Evolutionary conservation across 2,888 invertebrate genomes (phyloP), one percentile per base, ranked within the genome.

Genomic region (Tachystola acroxantha): DNA sequence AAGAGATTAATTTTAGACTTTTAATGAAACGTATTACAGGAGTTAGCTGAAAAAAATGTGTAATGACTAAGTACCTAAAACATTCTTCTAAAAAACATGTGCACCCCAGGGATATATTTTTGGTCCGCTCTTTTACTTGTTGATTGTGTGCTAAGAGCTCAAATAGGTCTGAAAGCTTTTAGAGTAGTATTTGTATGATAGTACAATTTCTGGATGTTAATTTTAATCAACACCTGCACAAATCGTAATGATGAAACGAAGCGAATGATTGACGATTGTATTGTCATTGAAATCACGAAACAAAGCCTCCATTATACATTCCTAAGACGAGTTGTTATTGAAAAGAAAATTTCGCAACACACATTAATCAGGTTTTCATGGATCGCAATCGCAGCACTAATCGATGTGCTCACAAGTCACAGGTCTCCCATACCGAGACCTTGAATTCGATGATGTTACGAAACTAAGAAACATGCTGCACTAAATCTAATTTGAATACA

Each of bases 401-500:
- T 32, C 32, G 24, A 26, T 25, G 33, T 26, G 40, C 40, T 46
- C 41, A 45, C 46, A 52, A 45, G 42, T 46, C 41, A 45, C 46
- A 52, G 46, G 42, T 37, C 19, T 22, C 13, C 37, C 25, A n/a
- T 28, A 13, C n/a, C n/a, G 10, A 19, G 39, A 48, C 53, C 53
- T 53, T 53, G 50, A 48, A 43, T 34, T 38, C 13, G 34, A 32
- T 50, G 51, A 55, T 53, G 52, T 57, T 57, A 53, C 53, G 35
- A 42, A 59, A 56, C 56, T 58, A 63, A 61, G 49, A 57, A 52
- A 50, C 56, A 60, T 55, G 53, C 43, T 45, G 39, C 57, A 59
- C 66, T 67, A 64, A 64, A 70, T 69, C 49, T 63, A 52, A 77
- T 78, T 78, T 73, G 64, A 70, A 78, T 78, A 77, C 77, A 78